Evolutionary conservation across 2,113 vertebrate genomes (phyloP).

Genomic region (Tupaia tana): DNA sequence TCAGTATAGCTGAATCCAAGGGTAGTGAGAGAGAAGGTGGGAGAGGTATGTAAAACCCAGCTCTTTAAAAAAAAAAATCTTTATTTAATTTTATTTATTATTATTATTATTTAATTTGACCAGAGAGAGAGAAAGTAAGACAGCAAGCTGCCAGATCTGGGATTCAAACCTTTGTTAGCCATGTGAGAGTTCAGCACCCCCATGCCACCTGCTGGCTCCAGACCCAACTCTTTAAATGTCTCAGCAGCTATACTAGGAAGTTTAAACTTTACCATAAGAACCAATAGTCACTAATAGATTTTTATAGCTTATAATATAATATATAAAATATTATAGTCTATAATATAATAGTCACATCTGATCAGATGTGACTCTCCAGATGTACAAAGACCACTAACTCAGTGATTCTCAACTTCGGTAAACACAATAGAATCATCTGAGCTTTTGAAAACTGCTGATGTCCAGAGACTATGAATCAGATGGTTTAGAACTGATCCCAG

Average conservation of each 20-base stretch:
- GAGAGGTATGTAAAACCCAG: neutral
- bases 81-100: too few relatives aligned
- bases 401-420: neutral
- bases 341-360: too few relatives aligned
- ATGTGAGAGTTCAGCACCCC: neutral
- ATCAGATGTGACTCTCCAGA: neutral
- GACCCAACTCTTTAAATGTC: neutral
- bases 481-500: neutral
- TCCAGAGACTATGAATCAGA: neutral
- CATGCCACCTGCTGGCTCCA: too few relatives aligned
- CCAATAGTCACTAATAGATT: neutral
- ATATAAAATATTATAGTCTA: too few relatives aligned
- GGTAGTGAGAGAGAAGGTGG: neutral
- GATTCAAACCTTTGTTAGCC: too few relatives aligned
- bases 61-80: too few relatives aligned
- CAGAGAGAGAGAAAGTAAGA: too few relatives aligned
- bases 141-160: too few relatives aligned
- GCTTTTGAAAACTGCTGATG: neutral
- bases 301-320: neutral
- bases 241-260: neutral
- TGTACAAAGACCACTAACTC: neutral
- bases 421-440: neutral
- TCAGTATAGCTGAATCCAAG: neutral
- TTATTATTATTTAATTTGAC: too few relatives aligned
- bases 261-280: constrained; percentile 36